A percentile compares a stretch with the other conserved stretches of the same genome.
These are phyloP conservation scores for Adela reaumurella DNA, from an alignment of 2,888 invertebrate genomes.

Conservation along the genomic window DNA sequence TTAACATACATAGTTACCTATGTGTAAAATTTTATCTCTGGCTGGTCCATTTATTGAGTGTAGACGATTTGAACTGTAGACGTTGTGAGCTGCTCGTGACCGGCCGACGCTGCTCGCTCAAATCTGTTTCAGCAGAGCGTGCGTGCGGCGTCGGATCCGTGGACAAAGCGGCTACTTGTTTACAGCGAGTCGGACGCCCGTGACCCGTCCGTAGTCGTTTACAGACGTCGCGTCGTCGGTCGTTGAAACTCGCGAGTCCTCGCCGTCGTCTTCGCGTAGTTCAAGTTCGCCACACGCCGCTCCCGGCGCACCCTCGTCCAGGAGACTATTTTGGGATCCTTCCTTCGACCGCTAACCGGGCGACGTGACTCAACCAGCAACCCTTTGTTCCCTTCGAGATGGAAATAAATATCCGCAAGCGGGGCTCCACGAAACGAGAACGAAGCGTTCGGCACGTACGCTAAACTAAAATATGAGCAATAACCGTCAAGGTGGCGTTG, in stretches of 20 bases:
- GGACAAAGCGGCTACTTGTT: background rate
- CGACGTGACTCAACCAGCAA: constrained; percentile 24
- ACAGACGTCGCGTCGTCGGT: too few species aligned
- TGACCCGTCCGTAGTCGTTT: too few species aligned
- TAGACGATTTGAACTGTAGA: too few species aligned
- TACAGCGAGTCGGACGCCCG: background rate
- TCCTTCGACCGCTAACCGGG: constrained; percentile 24
- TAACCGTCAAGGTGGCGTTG: constrained; percentile 21
- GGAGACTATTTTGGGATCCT: constrained; percentile 45
- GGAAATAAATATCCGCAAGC: constrained; percentile 7
- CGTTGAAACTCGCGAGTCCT: too few species aligned
- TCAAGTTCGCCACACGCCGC: background rate
- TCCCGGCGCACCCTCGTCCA: constrained; percentile 16
- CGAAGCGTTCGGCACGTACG: background rate
- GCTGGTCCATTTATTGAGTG: too few species aligned
- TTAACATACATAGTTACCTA: too few species aligned
- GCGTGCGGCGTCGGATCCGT: background rate
- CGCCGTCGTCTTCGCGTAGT: background rate
- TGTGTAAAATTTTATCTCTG: constrained; percentile 17
- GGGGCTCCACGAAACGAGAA: background rate
- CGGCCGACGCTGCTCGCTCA: constrained; percentile 17
- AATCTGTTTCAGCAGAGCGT: too few species aligned
- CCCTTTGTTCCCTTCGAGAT: constrained; percentile 37
- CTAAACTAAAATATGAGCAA: constrained; percentile 9
- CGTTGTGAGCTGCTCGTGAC: too few species aligned